Evolutionary conservation across 2,888 invertebrate species (phyloP).

Genomic region (Disparrhopalites patrizii): DNA sequence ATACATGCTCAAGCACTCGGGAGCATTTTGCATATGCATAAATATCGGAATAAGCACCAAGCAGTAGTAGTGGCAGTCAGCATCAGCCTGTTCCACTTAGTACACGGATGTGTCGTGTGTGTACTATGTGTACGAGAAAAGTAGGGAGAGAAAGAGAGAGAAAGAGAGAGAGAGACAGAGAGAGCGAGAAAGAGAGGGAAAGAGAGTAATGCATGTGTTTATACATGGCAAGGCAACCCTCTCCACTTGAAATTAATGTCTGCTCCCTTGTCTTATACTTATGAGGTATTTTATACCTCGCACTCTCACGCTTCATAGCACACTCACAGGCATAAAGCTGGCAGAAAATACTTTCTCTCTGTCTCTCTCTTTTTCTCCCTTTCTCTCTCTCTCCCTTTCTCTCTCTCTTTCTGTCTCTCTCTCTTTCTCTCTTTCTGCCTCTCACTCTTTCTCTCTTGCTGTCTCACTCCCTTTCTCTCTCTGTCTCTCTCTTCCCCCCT

Average conservation of each 20-base stretch:
- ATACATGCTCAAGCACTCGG: conserved; percentile 9
- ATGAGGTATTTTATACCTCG: conserved; percentile 21
- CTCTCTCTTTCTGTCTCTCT: neutral
- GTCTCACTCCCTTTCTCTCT: neutral
- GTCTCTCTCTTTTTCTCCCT: neutral
- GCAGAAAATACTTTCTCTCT: conserved; percentile 8
- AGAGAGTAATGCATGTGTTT: conserved; percentile 2
- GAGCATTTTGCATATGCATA: conserved; percentile 20
- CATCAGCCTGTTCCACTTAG: neutral
- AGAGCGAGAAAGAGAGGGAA: neutral
- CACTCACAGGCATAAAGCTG: conserved; percentile 13
- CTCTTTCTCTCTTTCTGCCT: conserved; percentile 1
- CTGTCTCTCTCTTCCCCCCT: neutral
- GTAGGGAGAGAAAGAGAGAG: neutral
- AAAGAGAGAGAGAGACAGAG: neutral
- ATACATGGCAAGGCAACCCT: conserved; percentile 12
- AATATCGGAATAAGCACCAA: conserved; percentile 8
- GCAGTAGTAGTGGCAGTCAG: neutral
- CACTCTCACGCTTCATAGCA: conserved; percentile 25
- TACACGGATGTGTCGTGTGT: no score
- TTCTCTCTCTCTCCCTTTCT: neutral
- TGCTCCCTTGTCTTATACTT: conserved; percentile 25
- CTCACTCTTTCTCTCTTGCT: neutral
- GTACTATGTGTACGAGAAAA: neutral
- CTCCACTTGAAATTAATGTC: conserved; percentile 32